Conservation (phyloP, 1,140 invertebrate genomes). For the Leptonema lineaticorne region DNA sequence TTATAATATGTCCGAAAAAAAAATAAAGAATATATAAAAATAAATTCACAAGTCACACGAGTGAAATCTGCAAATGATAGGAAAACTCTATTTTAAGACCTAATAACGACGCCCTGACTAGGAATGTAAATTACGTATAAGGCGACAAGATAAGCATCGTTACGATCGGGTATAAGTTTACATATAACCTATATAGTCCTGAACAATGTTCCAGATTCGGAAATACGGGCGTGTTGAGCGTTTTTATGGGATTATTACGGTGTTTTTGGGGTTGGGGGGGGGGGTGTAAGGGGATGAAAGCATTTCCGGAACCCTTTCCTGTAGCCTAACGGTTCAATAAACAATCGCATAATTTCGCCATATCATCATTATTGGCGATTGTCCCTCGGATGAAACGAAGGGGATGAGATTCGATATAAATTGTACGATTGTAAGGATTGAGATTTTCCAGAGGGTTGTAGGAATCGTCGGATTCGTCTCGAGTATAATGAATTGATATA, state of each 20-base stretch:
- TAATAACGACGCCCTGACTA: too few relatives aligned
- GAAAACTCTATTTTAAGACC: too few relatives aligned
- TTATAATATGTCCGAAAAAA: too few relatives aligned
- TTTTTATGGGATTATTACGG: background rate
- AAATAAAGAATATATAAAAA: too few relatives aligned
- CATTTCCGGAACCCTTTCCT: constrained; percentile 4
- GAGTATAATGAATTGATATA: too few relatives aligned
- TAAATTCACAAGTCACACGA: too few relatives aligned
- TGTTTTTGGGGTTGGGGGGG: background rate
- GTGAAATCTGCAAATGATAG: too few relatives aligned
- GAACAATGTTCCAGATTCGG: background rate
- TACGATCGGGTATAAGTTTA: too few relatives aligned
- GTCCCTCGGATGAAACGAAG: background rate
- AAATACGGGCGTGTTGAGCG: background rate
- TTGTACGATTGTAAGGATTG: background rate
- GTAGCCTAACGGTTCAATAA: background rate
- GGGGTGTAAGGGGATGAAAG: background rate
- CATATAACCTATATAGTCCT: background rate
- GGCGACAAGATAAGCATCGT: too few relatives aligned
- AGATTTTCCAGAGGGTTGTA: too few relatives aligned
- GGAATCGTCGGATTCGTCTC: too few relatives aligned
- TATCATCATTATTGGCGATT: background rate
- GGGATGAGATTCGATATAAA: constrained; percentile 1
- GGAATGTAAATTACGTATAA: too few relatives aligned
- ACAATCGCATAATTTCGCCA: background rate